Conservation (phyloP, 2,797 vertebrate species). For the Danio jaintianensis region DNA sequence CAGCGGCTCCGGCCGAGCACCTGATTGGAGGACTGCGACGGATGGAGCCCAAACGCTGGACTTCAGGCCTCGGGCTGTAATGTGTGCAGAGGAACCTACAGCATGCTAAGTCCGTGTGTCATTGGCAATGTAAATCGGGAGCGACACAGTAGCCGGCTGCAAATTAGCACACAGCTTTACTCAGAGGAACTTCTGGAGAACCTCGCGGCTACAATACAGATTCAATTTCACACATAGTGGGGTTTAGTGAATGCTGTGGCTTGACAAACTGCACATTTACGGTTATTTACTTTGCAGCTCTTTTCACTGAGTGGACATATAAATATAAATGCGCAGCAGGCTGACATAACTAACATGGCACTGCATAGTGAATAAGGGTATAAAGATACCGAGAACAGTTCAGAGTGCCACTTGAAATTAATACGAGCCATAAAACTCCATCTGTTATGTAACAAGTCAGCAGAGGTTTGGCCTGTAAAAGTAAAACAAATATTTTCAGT, state of each 20-base stretch:
- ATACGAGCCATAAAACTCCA: slow-evolving; percentile 6
- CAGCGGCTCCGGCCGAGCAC: slow-evolving; percentile 53
- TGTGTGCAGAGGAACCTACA: slow-evolving; percentile 38
- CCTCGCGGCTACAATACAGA: slow-evolving; percentile 37
- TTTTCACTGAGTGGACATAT: slow-evolving; percentile 4
- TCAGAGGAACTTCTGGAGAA: slow-evolving; percentile 35
- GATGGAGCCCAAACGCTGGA: slow-evolving; percentile 58
- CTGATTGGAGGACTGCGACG: slow-evolving; percentile 64
- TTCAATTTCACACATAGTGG: slow-evolving; percentile 47
- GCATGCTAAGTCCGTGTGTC: slow-evolving; percentile 28
- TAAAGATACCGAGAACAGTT: slow-evolving; percentile 15
- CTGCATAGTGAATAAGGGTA: not conserved
- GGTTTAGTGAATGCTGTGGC: slow-evolving; percentile 30
- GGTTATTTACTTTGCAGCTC: slow-evolving; percentile 31
- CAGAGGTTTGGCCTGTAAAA: slow-evolving; percentile 29
- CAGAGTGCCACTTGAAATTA: slow-evolving; percentile 11
- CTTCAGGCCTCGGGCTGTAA: slow-evolving; percentile 47
- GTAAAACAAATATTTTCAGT: slow-evolving; percentile 46
- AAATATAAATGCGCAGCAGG: slow-evolving; percentile 5
- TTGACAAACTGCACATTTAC: slow-evolving; percentile 25
- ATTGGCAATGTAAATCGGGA: slow-evolving; percentile 36
- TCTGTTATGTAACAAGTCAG: slow-evolving; percentile 38
- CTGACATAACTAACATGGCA: slow-evolving; percentile 16
- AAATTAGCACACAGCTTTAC: slow-evolving; percentile 40
- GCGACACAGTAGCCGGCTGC: slow-evolving; percentile 29